Percentiles rank a stretch among this genome's conserved stretches.
Conservation (phyloP, 2,888 invertebrate species). For the Pantelozetes paolii region DNA sequence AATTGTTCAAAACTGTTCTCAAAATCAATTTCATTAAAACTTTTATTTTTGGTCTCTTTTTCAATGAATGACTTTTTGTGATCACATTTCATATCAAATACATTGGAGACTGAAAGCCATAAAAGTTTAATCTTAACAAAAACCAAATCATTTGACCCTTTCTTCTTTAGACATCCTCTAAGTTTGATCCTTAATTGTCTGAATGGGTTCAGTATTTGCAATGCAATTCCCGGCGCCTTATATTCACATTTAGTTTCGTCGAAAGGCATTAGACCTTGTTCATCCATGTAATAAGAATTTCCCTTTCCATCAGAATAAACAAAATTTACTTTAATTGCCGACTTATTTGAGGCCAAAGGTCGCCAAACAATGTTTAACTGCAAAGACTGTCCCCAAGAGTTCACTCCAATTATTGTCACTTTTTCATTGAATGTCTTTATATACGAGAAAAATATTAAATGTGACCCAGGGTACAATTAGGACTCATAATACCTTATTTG, state of each 20-base stretch:
- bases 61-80: not conserved
- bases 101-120: not conserved
- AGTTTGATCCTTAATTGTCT: conserved; percentile 30
- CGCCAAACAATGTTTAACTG: conserved; percentile 5
- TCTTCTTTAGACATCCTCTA: conserved; percentile 20
- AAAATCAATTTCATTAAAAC: too few species aligned
- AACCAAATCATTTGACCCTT: not conserved
- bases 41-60: too few species aligned
- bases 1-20: conserved; percentile 23
- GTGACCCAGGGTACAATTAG: too few species aligned
- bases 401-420: conserved; percentile 1
- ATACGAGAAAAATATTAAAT: too few species aligned
- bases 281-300: not conserved
- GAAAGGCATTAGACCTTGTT: not conserved
- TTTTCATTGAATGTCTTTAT: not conserved
- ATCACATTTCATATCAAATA: conserved; percentile 2
- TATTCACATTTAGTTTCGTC: not conserved
- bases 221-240: conserved; percentile 1
- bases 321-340: not conserved
- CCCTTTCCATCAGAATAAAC: conserved; percentile 18
- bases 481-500: too few species aligned
- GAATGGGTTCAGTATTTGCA: conserved; percentile 18
- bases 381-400: conserved; percentile 11
- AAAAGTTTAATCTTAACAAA: not conserved
- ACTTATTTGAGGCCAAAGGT: not conserved